These are phyloP conservation scores for Nylanderia fulva DNA, from an alignment of 1,140 invertebrate species.

Conservation along the genomic window DNA sequence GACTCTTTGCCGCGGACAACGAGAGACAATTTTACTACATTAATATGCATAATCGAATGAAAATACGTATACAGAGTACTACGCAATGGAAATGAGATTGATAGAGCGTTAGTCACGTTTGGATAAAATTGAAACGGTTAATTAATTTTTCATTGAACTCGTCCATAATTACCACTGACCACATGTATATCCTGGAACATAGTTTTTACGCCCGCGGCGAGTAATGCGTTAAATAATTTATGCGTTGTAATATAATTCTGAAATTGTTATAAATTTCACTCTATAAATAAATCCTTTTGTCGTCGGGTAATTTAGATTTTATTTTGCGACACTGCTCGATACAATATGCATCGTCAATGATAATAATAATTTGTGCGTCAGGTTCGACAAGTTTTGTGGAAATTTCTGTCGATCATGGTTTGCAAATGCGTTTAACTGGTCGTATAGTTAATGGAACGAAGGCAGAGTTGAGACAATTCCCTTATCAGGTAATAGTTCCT, in stretches of 20 bases:
- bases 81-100: neutral
- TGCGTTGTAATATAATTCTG: neutral
- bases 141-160: slow-evolving; percentile 52
- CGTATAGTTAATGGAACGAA: slow-evolving; percentile 80
- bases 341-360: neutral
- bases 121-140: slow-evolving; percentile 38
- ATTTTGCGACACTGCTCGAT: neutral
- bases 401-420: neutral
- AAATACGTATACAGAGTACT: slow-evolving; percentile 2
- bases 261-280: neutral
- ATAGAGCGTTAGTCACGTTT: slow-evolving; percentile 19
- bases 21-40: slow-evolving; percentile 11
- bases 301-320: slow-evolving; percentile 24
- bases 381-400: neutral
- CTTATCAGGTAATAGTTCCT: slow-evolving; percentile 74
- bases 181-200: neutral
- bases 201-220: neutral
- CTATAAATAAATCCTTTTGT: neutral
- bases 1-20: neutral
- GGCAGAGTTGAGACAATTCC: slow-evolving; percentile 76
- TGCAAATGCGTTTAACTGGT: slow-evolving; percentile 28
- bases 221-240: neutral
- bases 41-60: slow-evolving; percentile 37
- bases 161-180: slow-evolving; percentile 25
- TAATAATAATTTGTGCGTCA: slow-evolving; percentile 24